phyloP scores from a whole-genome alignment of 2,888 invertebrate species.

The Pharmacophagus antenor region DNA sequence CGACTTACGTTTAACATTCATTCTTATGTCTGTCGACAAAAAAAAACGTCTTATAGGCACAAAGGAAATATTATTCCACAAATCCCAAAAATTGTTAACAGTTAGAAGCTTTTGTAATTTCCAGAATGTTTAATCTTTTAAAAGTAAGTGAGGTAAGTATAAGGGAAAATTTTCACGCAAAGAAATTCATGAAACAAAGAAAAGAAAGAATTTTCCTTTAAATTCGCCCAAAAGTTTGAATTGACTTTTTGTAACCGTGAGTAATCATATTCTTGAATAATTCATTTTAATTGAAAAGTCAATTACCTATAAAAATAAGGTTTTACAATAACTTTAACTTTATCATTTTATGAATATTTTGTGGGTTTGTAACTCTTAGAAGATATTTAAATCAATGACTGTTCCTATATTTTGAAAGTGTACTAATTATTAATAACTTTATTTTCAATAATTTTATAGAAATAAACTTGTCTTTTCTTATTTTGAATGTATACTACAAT shows the following conservation, averaged over 20 bases:
- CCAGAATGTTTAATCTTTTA: constrained; percentile 34
- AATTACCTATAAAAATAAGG: constrained; percentile 6
- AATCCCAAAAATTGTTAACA: constrained; percentile 20
- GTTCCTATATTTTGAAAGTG: no score
- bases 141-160: constrained; percentile 25
- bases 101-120: constrained; percentile 25
- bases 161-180: constrained; percentile 13
- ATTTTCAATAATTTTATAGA: no score
- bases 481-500: no score
- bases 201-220: constrained; percentile 24
- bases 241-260: constrained; percentile 27
- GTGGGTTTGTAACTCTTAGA: no score
- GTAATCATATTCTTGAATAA: constrained; percentile 27
- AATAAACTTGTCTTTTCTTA: no score
- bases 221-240: constrained; percentile 24
- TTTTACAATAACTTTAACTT: constrained; percentile 2
- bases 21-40: neutral
- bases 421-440: no score
- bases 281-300: constrained; percentile 21
- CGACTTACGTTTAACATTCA: neutral
- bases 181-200: constrained; percentile 21
- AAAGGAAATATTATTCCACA: constrained; percentile 22
- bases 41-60: constrained; percentile 4
- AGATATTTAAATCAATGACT: no score
- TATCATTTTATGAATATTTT: neutral